Conservation (phyloP, 2,113 vertebrate genomes). For the Xenopus laevis region DNA sequence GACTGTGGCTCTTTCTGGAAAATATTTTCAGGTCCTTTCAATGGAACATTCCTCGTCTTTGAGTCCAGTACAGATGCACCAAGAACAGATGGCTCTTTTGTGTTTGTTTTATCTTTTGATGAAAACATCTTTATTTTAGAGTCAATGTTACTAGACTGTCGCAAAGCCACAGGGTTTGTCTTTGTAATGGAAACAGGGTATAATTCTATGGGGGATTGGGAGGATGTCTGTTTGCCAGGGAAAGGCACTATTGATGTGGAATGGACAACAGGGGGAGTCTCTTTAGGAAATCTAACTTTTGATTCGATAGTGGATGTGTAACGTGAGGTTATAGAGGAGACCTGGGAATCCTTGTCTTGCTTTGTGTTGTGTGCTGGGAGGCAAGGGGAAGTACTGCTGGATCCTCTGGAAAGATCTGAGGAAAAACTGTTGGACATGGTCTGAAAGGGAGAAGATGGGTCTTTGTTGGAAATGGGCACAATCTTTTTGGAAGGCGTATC, state of each 20-base stretch:
- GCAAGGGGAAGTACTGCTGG: not conserved
- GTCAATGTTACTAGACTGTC: conserved; percentile 10
- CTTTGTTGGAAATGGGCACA: not conserved
- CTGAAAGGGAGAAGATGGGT: not conserved
- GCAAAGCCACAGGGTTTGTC: not conserved
- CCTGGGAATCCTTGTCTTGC: not conserved
- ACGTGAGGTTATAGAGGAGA: not conserved
- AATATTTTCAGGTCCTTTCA: not conserved
- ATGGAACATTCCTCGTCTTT: not conserved
- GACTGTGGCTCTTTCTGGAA: not conserved
- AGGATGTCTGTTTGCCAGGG: not conserved
- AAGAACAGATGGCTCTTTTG: not conserved
- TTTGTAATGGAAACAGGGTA: not conserved
- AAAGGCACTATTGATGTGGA: not conserved
- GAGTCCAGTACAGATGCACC: not conserved
- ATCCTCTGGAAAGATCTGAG: not conserved
- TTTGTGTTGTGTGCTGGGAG: not conserved
- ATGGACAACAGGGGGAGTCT: not conserved
- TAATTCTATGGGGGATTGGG: not conserved
- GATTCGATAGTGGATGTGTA: not conserved
- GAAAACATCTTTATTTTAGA: not conserved
- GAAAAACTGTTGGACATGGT: not conserved
- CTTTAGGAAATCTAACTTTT: not conserved
- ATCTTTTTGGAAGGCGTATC: not conserved
- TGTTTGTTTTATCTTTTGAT: too few species aligned